Base-by-base conservation (phyloP, 1,140 invertebrate species). In the Drosophila ambigua region DNA sequence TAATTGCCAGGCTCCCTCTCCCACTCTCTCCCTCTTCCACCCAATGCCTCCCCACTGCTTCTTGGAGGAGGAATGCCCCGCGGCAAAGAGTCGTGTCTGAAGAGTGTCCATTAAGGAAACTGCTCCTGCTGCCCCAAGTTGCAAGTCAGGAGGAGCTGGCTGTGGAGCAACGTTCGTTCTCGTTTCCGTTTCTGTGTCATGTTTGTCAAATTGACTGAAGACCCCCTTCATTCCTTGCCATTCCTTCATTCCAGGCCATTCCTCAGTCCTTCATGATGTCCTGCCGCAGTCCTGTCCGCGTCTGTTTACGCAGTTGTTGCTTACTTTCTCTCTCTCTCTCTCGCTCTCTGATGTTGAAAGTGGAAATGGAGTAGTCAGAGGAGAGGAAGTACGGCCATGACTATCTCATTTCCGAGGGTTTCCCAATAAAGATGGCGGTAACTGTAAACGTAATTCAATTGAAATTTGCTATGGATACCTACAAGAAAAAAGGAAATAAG, bases 181-280 rank as follows among this genome's bases (percentile, higher is more conserved):
- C 66, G 50, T 69, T 69, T 69, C 69, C 66, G 50, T 84, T 83
- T 83, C 76, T 79, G 80, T 83, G 80, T 83, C 80, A 83, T 83
- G 80, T 83, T 83, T 83, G 80, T 83, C 80, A 83, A 83, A 84
- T 83, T 84, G 80, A 84, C 75, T 84, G 76, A 83, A 80, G 79
- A 62, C 61, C 60, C 57, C 68, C 26, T 45, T 46, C 28, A 31
- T 31, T 31, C 28, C 45, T 45, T 59, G 66, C 60, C 44, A 9
- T 31, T 53, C 23, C 61, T 31, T 46, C 28, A 31, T 31, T 31
- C 28, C 45, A 41, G 54, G 66, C 60, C 44, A 9, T 31, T 53
- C 23, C 61, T 31, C 11, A 11, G 39, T 8, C 9, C 39, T 45
- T 55, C 59, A 63, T 73, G 68, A 64, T 73, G 69, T 73, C 59